Percentiles rank a stretch among this genome's conserved stretches.
Conservation (phyloP, 2,113 vertebrate species). For the Gambusia affinis region DNA sequence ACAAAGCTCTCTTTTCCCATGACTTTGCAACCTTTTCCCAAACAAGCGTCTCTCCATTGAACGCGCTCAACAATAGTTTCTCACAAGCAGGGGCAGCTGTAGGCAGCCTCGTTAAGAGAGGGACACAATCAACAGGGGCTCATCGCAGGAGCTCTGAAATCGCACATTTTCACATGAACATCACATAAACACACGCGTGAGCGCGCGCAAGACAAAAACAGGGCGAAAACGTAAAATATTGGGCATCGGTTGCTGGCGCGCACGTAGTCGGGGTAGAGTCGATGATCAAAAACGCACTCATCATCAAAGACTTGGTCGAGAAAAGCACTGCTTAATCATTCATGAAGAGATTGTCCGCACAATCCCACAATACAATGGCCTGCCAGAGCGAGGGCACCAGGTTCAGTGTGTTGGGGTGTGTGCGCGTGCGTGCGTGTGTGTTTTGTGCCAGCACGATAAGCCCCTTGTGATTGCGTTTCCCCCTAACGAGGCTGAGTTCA, state of each 20-base stretch:
- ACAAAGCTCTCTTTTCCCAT: constrained; percentile 86
- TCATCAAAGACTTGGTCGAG: constrained; percentile 76
- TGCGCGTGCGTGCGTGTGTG: constrained; percentile 53
- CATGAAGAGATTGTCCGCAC: constrained; percentile 78
- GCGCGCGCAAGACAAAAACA: neutral
- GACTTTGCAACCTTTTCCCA: constrained; percentile 90
- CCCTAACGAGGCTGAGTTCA: constrained; percentile 76
- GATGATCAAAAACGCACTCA: constrained; percentile 73
- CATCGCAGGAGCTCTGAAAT: constrained; percentile 34
- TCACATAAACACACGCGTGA: neutral
- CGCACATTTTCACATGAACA: neutral
- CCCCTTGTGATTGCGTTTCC: constrained; percentile 76
- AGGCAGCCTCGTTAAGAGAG: constrained; percentile 66
- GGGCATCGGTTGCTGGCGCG: neutral
- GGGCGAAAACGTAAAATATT: neutral
- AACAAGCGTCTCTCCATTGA: constrained; percentile 81
- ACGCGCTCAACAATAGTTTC: constrained; percentile 83
- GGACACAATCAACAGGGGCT: constrained; percentile 60
- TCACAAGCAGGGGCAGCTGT: constrained; percentile 82
- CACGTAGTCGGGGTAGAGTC: constrained; percentile 7
- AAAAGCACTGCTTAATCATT: constrained; percentile 78
- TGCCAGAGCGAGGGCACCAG: constrained; percentile 74
- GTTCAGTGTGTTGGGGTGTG: constrained; percentile 64
- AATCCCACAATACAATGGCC: constrained; percentile 78
- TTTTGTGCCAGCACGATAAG: constrained; percentile 71